Conservation (phyloP, 2,888 invertebrate species). For the Ischnus inquisitorius region DNA sequence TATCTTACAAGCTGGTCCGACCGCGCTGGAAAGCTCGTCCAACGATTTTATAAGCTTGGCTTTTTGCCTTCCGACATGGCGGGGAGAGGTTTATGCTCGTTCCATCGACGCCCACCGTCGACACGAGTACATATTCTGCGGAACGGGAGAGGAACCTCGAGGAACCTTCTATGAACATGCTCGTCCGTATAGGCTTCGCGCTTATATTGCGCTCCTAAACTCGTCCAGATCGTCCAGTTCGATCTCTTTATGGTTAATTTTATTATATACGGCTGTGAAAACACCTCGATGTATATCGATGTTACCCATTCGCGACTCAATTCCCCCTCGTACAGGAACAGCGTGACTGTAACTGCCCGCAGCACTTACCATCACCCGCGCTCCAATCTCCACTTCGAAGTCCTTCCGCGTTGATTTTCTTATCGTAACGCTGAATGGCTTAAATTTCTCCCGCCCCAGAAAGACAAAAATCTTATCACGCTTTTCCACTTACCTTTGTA, state of each 20-base stretch:
- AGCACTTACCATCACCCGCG: neutral
- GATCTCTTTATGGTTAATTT: constrained; percentile 68
- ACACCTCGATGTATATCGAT: constrained; percentile 23
- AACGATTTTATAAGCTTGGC: constrained; percentile 24
- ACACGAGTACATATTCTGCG: constrained; percentile 30
- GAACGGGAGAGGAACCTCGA: constrained; percentile 14
- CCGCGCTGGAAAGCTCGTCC: constrained; percentile 32
- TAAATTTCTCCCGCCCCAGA: too few relatives aligned
- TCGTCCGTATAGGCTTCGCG: constrained; percentile 9
- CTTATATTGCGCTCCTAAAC: constrained; percentile 13
- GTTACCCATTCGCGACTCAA: constrained; percentile 4
- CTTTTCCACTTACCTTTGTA: too few relatives aligned
- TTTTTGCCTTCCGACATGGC: constrained; percentile 45
- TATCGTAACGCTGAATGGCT: too few relatives aligned
- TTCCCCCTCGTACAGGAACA: neutral
- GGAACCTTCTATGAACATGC: constrained; percentile 24
- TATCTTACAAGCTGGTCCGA: constrained; percentile 7
- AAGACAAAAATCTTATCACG: too few relatives aligned
- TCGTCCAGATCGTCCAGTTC: constrained; percentile 54
- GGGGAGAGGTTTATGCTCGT: constrained; percentile 69
- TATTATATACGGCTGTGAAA: constrained; percentile 37
- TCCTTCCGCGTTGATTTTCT: neutral
- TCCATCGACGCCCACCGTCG: constrained; percentile 70
- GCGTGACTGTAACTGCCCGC: neutral
- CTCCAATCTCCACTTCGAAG: neutral